A percentile compares a stretch with the other conserved stretches of the same genome.
phyloP scores from a whole-genome alignment of 2,113 vertebrate genomes.

The Lota lota region DNA sequence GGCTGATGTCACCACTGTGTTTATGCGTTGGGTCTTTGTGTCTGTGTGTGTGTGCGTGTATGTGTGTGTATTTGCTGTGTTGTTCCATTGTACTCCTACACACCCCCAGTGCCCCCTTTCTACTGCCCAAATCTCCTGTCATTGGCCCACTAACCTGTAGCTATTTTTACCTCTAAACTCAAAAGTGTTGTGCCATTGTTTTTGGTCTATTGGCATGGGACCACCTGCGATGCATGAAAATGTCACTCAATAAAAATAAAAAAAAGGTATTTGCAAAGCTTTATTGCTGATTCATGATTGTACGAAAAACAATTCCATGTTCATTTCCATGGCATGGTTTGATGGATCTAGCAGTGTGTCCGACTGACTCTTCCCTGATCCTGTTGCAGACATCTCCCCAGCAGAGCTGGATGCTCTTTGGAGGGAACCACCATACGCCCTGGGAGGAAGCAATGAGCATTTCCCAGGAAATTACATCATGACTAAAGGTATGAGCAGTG shows the following conservation, averaged over 20 bases:
- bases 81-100: not conserved
- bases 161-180: not conserved
- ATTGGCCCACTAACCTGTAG: conserved; percentile 41
- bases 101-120: not conserved
- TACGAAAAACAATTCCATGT: too few relatives aligned
- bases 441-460: conserved; percentile 67
- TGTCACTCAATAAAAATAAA: not conserved
- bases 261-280: too few relatives aligned
- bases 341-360: conserved; percentile 7
- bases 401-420: conserved; percentile 76
- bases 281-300: too few relatives aligned
- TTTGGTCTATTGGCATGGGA: too few relatives aligned
- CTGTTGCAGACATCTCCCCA: conserved; percentile 68
- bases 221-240: too few relatives aligned
- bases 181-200: not conserved
- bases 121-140: not conserved
- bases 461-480: conserved; percentile 72
- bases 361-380: conserved; percentile 10
- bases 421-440: conserved; percentile 69
- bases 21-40: too few relatives aligned
- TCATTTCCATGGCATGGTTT: too few relatives aligned
- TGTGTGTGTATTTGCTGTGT: not conserved
- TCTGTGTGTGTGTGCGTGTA: not conserved
- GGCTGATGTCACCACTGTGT: too few relatives aligned
- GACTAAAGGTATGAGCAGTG: conserved; percentile 65